Base-by-base conservation (phyloP, 2,797 vertebrate species). In the Sylvilagus floridanus region DNA sequence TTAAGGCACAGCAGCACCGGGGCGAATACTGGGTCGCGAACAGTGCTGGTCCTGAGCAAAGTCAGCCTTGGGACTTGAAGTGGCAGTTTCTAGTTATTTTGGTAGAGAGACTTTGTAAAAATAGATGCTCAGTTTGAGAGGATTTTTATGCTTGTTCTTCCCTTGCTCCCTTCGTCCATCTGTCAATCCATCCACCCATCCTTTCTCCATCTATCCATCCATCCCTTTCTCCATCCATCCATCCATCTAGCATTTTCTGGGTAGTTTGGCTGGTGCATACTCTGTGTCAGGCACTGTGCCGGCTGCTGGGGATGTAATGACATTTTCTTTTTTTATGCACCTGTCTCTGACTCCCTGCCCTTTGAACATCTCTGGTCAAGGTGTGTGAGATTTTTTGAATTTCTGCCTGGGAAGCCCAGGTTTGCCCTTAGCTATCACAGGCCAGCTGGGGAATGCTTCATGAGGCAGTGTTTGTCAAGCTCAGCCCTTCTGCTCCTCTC, bases 21-120 rank as follows among this genome's bases (percentile, higher is more conserved):
- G 65, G 65, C 8, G 10, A 28, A 66, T 30, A 66, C 65, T 30
- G 28, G 28, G 26, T 66, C 28, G 28, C 28, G 65, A 30, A 21
- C 54, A 57, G 54, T 21, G 54, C 54, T 57, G 54, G 5, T 57
- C 54, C 21, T 57, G 54, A 57, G 17, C 28, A 66, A 12, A 66
- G 7, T 28, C 65, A 28, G 28, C 28, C 28, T 66, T 30, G 65
- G 26, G 8, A 28, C 28, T 57, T 57, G 54, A 57, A 57, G 19
- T 17, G 16, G 73, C 35, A 84, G 95, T 66, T 68, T 60, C 76
- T 50, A 68, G 79, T 95, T 76, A 1, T 35, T 89, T 63, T 35
- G 57, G 69, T 66, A 52, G 60, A 35, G 71, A 84, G 76, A 81
- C 8, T 91, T 94, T 13, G 11, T 78, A 14, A 95, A 96, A 76